phyloP scores from a whole-genome alignment of 2,888 invertebrate species.

The Empis stercorea region DNA sequence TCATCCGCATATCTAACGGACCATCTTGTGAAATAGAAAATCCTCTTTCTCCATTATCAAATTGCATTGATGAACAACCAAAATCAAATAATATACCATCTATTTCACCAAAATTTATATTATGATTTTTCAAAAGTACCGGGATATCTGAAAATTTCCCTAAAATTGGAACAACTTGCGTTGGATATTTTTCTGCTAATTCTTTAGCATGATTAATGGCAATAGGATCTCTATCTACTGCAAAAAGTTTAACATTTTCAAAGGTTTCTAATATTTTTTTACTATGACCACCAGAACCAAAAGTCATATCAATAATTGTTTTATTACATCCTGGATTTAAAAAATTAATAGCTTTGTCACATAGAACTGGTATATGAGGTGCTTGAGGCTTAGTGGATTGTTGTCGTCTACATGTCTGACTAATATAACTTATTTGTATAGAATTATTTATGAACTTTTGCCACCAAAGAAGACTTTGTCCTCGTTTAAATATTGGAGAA shows the following conservation, averaged over 20 bases:
- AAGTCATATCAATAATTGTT: slow-evolving; percentile 84
- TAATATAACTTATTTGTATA: not conserved
- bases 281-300: slow-evolving; percentile 89
- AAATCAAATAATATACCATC: slow-evolving; percentile 87
- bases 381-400: slow-evolving; percentile 16
- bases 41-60: slow-evolving; percentile 68
- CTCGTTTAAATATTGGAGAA: slow-evolving; percentile 46
- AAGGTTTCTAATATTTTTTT: slow-evolving; percentile 53
- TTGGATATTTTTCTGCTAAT: slow-evolving; percentile 53
- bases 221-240: slow-evolving; percentile 77
- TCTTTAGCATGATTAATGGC: slow-evolving; percentile 56
- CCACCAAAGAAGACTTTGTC: not conserved
- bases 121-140: slow-evolving; percentile 43
- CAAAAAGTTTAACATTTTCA: slow-evolving; percentile 54
- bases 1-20: slow-evolving; percentile 94
- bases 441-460: slow-evolving; percentile 24
- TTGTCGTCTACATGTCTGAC: not conserved
- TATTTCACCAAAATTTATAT: slow-evolving; percentile 50
- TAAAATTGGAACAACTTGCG: slow-evolving; percentile 61
- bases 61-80: slow-evolving; percentile 93
- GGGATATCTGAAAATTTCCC: slow-evolving; percentile 84
- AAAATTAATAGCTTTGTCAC: slow-evolving; percentile 53
- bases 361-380: slow-evolving; percentile 65
- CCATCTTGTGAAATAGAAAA: slow-evolving; percentile 78
- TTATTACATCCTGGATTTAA: slow-evolving; percentile 50